Percentiles rank a stretch among this genome's conserved stretches.
Conservation (phyloP, 2,888 invertebrate species). For the Perdita meconis region DNA sequence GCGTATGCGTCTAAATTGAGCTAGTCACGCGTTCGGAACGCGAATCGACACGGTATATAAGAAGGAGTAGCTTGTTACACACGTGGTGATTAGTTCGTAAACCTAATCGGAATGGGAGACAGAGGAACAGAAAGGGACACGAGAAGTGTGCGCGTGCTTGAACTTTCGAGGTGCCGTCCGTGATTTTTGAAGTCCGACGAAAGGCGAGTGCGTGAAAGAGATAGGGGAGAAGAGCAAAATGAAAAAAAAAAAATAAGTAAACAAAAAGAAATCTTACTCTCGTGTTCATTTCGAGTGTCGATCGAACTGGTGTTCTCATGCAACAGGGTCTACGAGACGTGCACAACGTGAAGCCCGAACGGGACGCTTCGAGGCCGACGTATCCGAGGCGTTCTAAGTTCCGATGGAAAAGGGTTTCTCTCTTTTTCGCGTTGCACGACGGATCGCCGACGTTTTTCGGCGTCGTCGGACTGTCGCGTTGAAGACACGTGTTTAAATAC, state of each 20-base stretch:
- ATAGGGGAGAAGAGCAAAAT: conserved; percentile 14
- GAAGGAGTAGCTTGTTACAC: conserved; percentile 77
- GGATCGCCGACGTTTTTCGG: conserved; percentile 50
- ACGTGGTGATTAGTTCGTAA: conserved; percentile 75
- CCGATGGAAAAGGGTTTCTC: conserved; percentile 6
- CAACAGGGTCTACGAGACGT: conserved; percentile 72
- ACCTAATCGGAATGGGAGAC: conserved; percentile 16
- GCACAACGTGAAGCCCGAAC: conserved; percentile 42
- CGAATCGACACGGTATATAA: conserved; percentile 68
- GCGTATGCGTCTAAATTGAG: conserved; percentile 78
- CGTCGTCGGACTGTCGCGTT: conserved; percentile 38
- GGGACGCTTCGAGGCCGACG: conserved; percentile 36
- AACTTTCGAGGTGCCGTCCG: conserved; percentile 72
- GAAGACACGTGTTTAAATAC: conserved; percentile 9
- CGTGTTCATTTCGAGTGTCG: conserved; percentile 51
- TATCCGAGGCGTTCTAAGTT: conserved; percentile 33
- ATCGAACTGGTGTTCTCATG: conserved; percentile 56
- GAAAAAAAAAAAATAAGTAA: too few species aligned
- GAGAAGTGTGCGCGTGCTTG: conserved; percentile 43
- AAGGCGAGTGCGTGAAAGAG: conserved; percentile 27
- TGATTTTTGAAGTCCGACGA: conserved; percentile 49
- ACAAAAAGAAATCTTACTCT: too few species aligned
- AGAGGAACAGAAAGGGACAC: conserved; percentile 14
- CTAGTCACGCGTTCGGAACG: conserved; percentile 79
- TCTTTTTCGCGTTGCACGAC: not conserved